Base-by-base conservation (phyloP, 35 echinoderm and acorn worm species). In the Nesometra sesokonis region DNA sequence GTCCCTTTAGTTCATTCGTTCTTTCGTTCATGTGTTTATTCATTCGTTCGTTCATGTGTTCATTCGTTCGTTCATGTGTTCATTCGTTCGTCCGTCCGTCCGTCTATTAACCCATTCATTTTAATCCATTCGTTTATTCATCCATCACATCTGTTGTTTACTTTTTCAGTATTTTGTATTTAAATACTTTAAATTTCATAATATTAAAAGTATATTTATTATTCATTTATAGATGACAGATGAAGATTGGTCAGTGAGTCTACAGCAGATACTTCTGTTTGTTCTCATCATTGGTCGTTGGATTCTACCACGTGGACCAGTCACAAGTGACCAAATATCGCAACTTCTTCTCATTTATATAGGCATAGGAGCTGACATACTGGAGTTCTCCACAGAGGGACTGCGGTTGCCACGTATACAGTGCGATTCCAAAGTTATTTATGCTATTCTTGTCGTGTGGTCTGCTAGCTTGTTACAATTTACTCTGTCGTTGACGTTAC, bases 291-390 rank as follows among this genome's bases (percentile, higher is more conserved):
- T 99, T 0, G 96, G 96, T 27, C 88, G 96, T 87, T 99, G 96
- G 96, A 82, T 99, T 43, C 85, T 99, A 34, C 96, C 96, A 3
- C 94, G 94, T 37, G 96, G 96, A 15, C 81, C 91, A 34, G 78
- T 99, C 13, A 90, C 96, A 46, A 90, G 93, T 84, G 96, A 99
- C 78, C 96, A 99, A 82, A 84, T 99, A 5, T 99, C 96, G 1
- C 96, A 99, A 84, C 91, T 99, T 35, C 90, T 99, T 5, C 78
- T 99, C 46, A 91, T 99, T 15, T 94, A 99, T 77, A 99, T 99
- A 39, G 96, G 96, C 31, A 99, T 99, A 34, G 96, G 93, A 17
- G 96, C 96, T 21, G 96, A 99, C 43, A 99, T 99, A 33, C 79
- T 99, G 27, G 96, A 94, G 87, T 99, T 99, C 38, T 94, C 93